These are phyloP conservation scores for Toxonevra muliebris DNA, from an alignment of 2,888 invertebrate genomes.

Conservation along the genomic window DNA sequence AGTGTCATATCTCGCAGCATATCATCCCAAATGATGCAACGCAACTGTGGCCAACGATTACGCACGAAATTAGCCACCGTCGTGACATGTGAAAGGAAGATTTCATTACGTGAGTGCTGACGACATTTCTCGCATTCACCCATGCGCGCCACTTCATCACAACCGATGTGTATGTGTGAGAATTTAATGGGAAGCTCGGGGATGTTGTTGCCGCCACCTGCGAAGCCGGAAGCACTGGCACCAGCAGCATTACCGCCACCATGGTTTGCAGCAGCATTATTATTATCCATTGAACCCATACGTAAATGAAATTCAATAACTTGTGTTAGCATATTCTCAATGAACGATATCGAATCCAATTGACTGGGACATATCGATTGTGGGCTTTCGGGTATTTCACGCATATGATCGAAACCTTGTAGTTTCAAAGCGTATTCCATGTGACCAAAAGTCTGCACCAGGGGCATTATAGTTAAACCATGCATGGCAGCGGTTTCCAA, in stretches of 20 bases:
- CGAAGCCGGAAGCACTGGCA: conserved; percentile 18
- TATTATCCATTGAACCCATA: conserved; percentile 35
- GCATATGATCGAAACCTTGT: conserved; percentile 69
- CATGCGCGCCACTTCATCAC: conserved; percentile 79
- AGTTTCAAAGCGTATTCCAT: conserved; percentile 78
- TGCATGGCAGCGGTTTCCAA: conserved; percentile 69
- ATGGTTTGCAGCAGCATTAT: conserved; percentile 26
- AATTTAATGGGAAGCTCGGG: conserved; percentile 50
- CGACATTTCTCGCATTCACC: conserved; percentile 74
- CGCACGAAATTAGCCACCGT: conserved; percentile 71
- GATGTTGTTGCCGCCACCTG: conserved; percentile 23
- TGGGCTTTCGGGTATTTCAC: conserved; percentile 75
- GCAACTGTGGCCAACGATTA: conserved; percentile 69
- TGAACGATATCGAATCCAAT: conserved; percentile 70
- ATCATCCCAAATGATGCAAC: conserved; percentile 82
- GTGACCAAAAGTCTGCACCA: conserved; percentile 82
- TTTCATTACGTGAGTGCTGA: conserved; percentile 63
- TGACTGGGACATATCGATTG: conserved; percentile 78
- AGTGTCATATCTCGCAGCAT: conserved; percentile 76
- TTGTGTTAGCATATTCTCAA: conserved; percentile 77
- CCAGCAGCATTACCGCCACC: neutral
- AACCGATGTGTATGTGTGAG: conserved; percentile 75
- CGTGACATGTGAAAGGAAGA: conserved; percentile 73
- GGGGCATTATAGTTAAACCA: conserved; percentile 75
- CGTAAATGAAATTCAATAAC: conserved; percentile 65